Evolutionary conservation across 2,113 vertebrate genomes (phyloP), one percentile per base, ranked within the genome.

Genomic region (Promerops cafer): DNA sequence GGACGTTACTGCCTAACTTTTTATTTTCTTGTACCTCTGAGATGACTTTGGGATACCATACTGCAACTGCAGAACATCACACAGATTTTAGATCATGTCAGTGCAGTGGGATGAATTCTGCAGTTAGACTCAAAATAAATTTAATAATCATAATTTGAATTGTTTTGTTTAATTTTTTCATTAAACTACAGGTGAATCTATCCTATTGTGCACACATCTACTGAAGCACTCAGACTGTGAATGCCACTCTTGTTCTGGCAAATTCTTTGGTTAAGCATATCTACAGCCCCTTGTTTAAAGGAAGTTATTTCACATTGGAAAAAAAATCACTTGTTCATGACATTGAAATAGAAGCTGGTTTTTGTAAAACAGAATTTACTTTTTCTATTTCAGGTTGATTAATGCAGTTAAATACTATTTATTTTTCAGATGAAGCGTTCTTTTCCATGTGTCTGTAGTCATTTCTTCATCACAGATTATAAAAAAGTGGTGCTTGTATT

Each of bases 41-140:
- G 85, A 94, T 95, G 92, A 94, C 90, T 97, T 94, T 91, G 82
- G 91, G 85, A 94, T 87, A 81, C 35, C 23, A 16, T 50, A 39
- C 74, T 89, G 83, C 18, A 21, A 90, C 72, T 89, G 70, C 40
- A 84, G 87, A 94, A 65, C 23, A 49, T 83, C 42, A 52, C 52
- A 53, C 0, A 4, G 47, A 44, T 37, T 89, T 69, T 59, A 85
- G 42, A 42, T 65, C 71, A 40, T 52, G 33, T 45, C 50, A 50
- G 42, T 83, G 53, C 24, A 42, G 52, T 35, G 59, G 31, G 59
- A 50, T 64, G 39, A 91, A 59, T 80, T 80, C 64, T 77, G 22
- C 50, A n/a, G 10, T 45, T n/a, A 75, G 50, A 10, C 23, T 75
- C 9, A 4, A 88, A 69, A 56, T 75, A 78, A 78, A 47, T 53